Conservation (phyloP, 2,797 vertebrate genomes). For the Sebastes diploproa region DNA sequence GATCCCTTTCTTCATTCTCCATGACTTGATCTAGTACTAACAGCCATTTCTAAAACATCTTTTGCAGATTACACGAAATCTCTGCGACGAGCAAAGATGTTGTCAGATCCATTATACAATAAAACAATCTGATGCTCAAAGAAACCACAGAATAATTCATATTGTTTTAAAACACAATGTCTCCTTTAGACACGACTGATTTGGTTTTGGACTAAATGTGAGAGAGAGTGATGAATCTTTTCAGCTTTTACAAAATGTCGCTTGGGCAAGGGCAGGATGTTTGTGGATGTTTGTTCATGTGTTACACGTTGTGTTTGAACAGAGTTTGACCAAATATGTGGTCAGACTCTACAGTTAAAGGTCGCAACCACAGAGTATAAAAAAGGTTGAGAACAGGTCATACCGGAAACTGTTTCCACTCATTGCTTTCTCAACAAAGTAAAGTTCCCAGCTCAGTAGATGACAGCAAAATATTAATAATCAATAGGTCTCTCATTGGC, state of each 20-base stretch:
- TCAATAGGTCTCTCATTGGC: constrained; percentile 53
- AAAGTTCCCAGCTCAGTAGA: constrained; percentile 34
- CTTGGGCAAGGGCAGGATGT: constrained; percentile 5
- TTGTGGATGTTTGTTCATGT: constrained; percentile 37
- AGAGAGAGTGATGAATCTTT: background rate
- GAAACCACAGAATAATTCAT: background rate
- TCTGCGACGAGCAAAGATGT: background rate
- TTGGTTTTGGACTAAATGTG: background rate
- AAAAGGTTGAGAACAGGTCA: background rate
- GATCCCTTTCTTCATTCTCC: background rate
- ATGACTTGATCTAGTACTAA: background rate
- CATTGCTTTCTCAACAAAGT: constrained; percentile 6
- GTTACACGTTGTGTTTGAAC: constrained; percentile 45
- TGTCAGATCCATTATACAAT: background rate
- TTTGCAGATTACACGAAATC: background rate
- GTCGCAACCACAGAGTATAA: constrained; percentile 11
- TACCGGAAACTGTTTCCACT: background rate
- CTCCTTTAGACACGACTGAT: background rate
- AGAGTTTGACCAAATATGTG: constrained; percentile 46
- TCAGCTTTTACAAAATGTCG: background rate
- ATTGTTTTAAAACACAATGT: background rate
- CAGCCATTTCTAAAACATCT: background rate
- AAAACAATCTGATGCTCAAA: background rate
- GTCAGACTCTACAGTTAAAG: constrained; percentile 32
- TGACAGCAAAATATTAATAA: constrained; percentile 48